Base-by-base conservation (phyloP, 2,888 invertebrate species). In the Ischnus inquisitorius region DNA sequence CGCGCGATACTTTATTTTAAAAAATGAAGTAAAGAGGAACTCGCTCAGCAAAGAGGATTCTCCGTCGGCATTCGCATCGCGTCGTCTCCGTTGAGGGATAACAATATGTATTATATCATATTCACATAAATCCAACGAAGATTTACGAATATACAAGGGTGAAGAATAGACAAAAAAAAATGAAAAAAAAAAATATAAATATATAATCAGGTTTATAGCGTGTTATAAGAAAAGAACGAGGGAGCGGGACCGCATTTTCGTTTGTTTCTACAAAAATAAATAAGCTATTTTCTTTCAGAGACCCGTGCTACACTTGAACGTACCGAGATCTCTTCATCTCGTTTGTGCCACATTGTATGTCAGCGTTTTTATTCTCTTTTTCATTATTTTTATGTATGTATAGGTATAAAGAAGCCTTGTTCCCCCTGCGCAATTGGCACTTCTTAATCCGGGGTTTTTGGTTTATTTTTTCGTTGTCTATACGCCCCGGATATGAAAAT, bases 291-390 rank as follows among this genome's bases (percentile, higher is more conserved):
- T 91, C 77, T 86, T 90, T 92, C 92, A 93, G 93, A 93, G 93
- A 93, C 92, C 76, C 90, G 90, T 92, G 93, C 90, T 92, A 93
- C 93, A 88, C 93, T 93, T 93, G 93, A 93, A 93, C 88, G 89
- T 87, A 90, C 90, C 88, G 89, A 90, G 87, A 87, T 83, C 68
- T 85, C 41, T 69, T 74, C 16, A 68, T 85, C 82, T 87, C 69
- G 88, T 89, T 92, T 92, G 93, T 88, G 90, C 93, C 93, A 93
- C 90, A 90, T 91, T 93, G 90, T 90, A 91, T 90, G 81, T 88
- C 93, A 92, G 90, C 90, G 88, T 90, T 74, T 41, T 78, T 48
- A 67, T 67, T 51, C 60, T 41, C 69, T 48, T 74, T 67, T 51
- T 67, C 12, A 74, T 72, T 72, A 57, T 60, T 60, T 54, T 25